Evolutionary conservation across 1,140 invertebrate genomes (phyloP).

Genomic region (Bombus fervidus): DNA sequence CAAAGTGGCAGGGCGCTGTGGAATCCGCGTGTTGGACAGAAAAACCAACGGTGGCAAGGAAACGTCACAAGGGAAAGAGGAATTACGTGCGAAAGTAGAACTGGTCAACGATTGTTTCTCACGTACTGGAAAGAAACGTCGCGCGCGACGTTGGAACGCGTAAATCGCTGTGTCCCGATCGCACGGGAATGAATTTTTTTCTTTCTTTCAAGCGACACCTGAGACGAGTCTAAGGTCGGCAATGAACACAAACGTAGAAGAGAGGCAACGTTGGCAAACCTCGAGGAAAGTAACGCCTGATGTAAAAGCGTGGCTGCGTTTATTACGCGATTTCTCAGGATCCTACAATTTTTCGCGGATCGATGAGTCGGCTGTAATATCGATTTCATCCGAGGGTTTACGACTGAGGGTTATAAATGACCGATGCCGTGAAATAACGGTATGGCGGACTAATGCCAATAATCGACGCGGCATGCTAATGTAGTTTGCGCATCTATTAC

Average conservation of each 20-base stretch:
- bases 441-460: conserved; percentile 76
- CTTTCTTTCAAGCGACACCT: neutral
- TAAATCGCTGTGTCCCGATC: neutral
- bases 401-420: conserved; percentile 77
- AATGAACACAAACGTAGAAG: neutral
- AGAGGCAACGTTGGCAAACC: neutral
- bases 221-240: neutral
- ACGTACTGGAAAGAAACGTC: neutral
- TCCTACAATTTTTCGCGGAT: neutral
- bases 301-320: neutral
- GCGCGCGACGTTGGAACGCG: neutral
- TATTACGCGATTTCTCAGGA: neutral
- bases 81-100: conserved; percentile 15
- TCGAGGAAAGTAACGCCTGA: neutral
- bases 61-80: neutral
- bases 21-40: neutral
- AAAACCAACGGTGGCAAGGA: neutral
- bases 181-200: neutral
- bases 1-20: neutral
- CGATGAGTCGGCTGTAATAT: conserved; percentile 47
- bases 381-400: conserved; percentile 54
- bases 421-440: conserved; percentile 71
- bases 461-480: conserved; percentile 80
- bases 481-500: conserved; percentile 80
- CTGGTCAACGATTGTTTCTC: conserved; percentile 2